Base-by-base conservation (phyloP, 2,113 vertebrate genomes). In the Oryzias curvinotus region DNA sequence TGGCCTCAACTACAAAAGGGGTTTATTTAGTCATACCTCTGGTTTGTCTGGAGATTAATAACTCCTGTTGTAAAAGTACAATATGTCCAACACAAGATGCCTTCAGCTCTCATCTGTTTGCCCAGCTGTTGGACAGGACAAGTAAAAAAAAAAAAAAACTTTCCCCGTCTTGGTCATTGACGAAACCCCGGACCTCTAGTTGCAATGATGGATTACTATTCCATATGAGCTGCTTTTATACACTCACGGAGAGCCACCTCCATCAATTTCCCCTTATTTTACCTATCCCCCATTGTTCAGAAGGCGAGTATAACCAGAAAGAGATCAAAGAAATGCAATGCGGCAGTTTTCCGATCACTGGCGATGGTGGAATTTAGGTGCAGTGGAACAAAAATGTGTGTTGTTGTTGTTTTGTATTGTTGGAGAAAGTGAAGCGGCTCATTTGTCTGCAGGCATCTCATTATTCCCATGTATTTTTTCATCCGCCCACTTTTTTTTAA, bases 161-260 rank as follows among this genome's bases (percentile, higher is more conserved):
- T 6, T 2, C 25, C 36, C 65, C 13, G 58, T 71, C 71, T 83
- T 51, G 73, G 71, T 70, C 45, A 46, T 48, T 72, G 65, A 69
- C 73, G 73, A 74, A 75, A 58, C 46, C 63, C 47, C 15, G 71
- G 69, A 78, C 68, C 62, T 71, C 76, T 66, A 62, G 36, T 71
- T 51, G 46, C 77, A 71, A 75, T 79, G 78, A 85, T 14, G n/a
- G 68, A 65, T 78, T 70, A 42, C 57, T 71, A 82, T 82, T 82
- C 77, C 59, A 81, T 79, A 79, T 71, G 54, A 66, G 56, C 50
- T 61, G 12, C 78, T 62, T 49, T 14, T 62, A 58, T 62, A 14
- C 62, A 18, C 63, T 14, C 60, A 13, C 52, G 0, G 43, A 55
- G 36, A 36, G 2, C 36, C 65, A 64, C 66, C 54, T 57, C 48